Percentiles rank a stretch among this genome's conserved stretches.
phyloP scores from a whole-genome alignment of 2,797 vertebrate genomes.

The Propithecus deckenii region DNA sequence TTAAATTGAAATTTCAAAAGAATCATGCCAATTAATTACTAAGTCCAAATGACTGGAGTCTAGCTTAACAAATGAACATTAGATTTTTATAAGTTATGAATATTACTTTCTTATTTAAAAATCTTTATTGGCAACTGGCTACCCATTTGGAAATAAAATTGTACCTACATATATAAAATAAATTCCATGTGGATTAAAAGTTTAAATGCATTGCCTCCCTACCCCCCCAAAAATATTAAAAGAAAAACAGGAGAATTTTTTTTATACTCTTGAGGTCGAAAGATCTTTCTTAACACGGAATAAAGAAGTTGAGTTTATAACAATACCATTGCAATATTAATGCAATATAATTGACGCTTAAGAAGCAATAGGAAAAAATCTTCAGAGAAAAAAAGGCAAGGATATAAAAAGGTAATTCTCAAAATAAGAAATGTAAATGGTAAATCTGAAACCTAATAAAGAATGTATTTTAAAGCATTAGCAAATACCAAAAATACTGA shows the following conservation, averaged over 20 bases:
- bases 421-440: slow-evolving; percentile 18
- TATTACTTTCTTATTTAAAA: slow-evolving; percentile 41
- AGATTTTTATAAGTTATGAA: slow-evolving; percentile 13
- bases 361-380: background rate
- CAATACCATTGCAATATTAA: background rate
- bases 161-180: background rate
- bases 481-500: background rate
- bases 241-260: background rate
- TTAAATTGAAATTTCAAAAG: slow-evolving; percentile 43
- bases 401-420: background rate
- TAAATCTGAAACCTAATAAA: background rate
- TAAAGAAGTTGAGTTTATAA: background rate
- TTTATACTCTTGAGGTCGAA: background rate
- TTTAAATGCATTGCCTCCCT: background rate
- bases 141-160: slow-evolving; percentile 29
- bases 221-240: background rate
- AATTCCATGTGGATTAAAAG: background rate
- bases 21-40: background rate
- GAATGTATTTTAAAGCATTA: slow-evolving; percentile 3
- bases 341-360: background rate
- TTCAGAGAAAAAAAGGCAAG: background rate
- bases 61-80: slow-evolving; percentile 13
- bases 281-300: background rate
- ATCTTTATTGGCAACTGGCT: background rate
- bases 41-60: background rate